Evolutionary conservation across 2,797 vertebrate genomes (phyloP).

Genomic region (Huso huso): DNA sequence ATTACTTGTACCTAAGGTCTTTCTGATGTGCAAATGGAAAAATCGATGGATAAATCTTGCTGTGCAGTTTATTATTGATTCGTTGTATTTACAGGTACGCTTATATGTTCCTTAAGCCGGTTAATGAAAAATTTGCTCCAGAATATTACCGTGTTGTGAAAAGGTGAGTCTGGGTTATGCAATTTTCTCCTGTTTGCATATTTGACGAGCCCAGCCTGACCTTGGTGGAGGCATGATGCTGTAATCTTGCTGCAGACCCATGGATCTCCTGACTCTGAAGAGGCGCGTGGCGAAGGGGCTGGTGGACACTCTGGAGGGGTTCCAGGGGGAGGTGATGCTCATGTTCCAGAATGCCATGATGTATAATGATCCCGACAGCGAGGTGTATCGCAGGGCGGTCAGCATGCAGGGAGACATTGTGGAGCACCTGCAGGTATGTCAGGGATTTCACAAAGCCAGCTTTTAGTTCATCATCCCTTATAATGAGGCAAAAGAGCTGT

Average conservation of each 20-base stretch:
- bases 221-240: not conserved
- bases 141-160: constrained; percentile 90
- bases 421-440: constrained; percentile 73
- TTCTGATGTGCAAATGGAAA: too few relatives aligned
- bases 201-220: not conserved
- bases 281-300: constrained; percentile 77
- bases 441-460: too few relatives aligned
- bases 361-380: constrained; percentile 87
- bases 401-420: constrained; percentile 85
- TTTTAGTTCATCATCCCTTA: too few relatives aligned
- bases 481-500: too few relatives aligned
- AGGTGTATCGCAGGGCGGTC: constrained; percentile 78
- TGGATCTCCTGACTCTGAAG: constrained; percentile 87
- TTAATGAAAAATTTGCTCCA: constrained; percentile 87
- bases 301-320: constrained; percentile 76
- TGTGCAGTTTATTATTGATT: too few relatives aligned
- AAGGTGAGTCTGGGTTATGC: constrained; percentile 60
- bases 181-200: not conserved
- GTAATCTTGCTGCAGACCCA: constrained; percentile 60
- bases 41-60: too few relatives aligned
- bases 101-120: constrained; percentile 82
- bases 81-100: constrained; percentile 49
- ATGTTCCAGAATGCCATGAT: constrained; percentile 95
- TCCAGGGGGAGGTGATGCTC: constrained; percentile 90
- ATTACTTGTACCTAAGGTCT: too few relatives aligned